Evolutionary conservation across 2,797 vertebrate species (phyloP).

Genomic region (Zalophus californianus): DNA sequence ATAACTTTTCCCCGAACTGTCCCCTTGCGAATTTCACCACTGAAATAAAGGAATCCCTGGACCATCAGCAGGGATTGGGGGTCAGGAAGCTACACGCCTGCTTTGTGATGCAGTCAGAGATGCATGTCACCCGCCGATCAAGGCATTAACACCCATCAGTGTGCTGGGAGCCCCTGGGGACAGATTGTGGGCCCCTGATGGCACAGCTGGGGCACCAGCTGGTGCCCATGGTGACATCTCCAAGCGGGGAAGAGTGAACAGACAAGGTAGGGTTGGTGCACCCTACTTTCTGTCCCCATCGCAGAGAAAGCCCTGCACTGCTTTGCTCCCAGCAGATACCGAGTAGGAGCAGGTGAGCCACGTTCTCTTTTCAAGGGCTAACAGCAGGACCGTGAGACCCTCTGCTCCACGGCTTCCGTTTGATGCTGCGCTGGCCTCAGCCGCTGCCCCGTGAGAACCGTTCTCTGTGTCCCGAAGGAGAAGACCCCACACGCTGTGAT

Average conservation of each 20-base stretch:
- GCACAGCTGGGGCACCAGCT: neutral
- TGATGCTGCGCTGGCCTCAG: neutral
- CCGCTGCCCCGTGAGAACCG: neutral
- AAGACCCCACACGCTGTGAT: neutral
- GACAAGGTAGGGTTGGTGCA: neutral
- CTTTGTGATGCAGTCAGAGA: neutral
- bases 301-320: neutral
- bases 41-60: neutral
- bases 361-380: neutral
- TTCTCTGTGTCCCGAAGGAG: neutral
- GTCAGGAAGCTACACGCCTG: neutral
- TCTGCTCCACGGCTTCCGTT: neutral
- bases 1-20: fast-evolving
- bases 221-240: neutral
- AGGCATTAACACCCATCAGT: neutral
- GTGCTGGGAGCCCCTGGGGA: too few species aligned
- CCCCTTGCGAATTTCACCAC: neutral
- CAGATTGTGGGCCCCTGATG: neutral
- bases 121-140: neutral
- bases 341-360: neutral
- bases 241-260: neutral
- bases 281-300: neutral
- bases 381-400: too few species aligned
- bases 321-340: neutral
- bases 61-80: neutral